Evolutionary conservation across 1,140 invertebrate species (phyloP).

Genomic region (Euwallacea similis): DNA sequence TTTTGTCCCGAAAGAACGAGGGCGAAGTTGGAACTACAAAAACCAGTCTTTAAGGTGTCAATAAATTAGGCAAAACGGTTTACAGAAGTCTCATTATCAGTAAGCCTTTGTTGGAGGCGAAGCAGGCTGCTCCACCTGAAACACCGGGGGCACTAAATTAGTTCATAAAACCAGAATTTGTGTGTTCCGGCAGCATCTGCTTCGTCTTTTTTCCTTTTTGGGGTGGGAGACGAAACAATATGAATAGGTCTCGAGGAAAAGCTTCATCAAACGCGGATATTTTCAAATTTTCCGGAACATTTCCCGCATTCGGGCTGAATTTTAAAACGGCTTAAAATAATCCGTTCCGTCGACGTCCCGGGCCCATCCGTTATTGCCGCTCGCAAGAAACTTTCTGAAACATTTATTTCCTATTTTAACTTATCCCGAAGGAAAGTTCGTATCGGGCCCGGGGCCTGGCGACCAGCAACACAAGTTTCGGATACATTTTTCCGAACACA

Average conservation of each 20-base stretch:
- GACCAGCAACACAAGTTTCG: background rate
- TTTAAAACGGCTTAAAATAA: constrained; percentile 35
- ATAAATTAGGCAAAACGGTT: constrained; percentile 38
- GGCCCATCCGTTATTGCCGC: constrained; percentile 16
- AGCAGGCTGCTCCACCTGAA: constrained; percentile 33
- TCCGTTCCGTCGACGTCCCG: constrained; percentile 20
- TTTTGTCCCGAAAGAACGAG: background rate
- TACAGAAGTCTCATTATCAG: constrained; percentile 37
- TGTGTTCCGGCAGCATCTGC: constrained; percentile 5
- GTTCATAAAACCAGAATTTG: constrained; percentile 32
- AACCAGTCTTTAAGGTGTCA: constrained; percentile 37
- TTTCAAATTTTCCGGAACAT: constrained; percentile 26
- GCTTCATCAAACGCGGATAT: constrained; percentile 14
- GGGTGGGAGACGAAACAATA: background rate
- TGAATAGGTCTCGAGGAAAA: constrained; percentile 1
- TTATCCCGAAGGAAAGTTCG: constrained; percentile 37
- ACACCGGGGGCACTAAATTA: constrained; percentile 30
- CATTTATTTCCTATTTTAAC: constrained; percentile 40
- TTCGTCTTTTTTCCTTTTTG: background rate
- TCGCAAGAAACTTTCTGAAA: constrained; percentile 31
- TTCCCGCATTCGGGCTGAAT: constrained; percentile 24
- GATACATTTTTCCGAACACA: constrained; percentile 7
- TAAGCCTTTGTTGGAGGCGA: constrained; percentile 35
- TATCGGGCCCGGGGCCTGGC: background rate
- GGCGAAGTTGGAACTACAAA: constrained; percentile 11